phyloP scores from a whole-genome alignment of 2,888 invertebrate genomes.

The Euplexia lucipara region DNA sequence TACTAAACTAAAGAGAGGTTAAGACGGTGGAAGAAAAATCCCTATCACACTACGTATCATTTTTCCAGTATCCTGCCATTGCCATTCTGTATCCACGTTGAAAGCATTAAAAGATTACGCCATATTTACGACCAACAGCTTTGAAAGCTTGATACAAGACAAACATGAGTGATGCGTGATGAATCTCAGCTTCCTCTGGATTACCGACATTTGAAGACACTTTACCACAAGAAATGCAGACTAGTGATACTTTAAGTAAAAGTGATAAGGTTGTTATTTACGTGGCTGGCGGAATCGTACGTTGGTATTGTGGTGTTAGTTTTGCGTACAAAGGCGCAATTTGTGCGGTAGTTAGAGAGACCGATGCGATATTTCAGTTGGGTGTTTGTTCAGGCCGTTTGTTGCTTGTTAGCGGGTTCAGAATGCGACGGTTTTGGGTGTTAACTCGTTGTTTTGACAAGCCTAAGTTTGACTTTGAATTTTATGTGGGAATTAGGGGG shows the following conservation, averaged over 20 bases:
- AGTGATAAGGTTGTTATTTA: constrained; percentile 48
- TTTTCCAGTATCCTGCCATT: constrained; percentile 24
- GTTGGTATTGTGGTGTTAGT: constrained; percentile 68
- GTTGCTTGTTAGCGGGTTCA: constrained; percentile 65
- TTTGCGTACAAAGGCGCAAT: constrained; percentile 76
- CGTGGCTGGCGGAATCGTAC: constrained; percentile 43
- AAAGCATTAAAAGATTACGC: constrained; percentile 63
- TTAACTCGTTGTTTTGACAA: constrained; percentile 67
- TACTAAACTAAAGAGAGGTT: not conserved
- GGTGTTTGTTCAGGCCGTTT: constrained; percentile 75
- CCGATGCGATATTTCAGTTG: constrained; percentile 72
- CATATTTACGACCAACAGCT: constrained; percentile 49
- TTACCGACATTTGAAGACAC: constrained; percentile 58
- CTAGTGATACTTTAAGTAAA: not conserved
- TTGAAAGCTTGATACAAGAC: constrained; percentile 48
- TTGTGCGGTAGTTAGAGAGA: constrained; percentile 73
- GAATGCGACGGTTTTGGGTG: constrained; percentile 61
- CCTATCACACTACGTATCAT: constrained; percentile 7
- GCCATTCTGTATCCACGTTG: constrained; percentile 53
- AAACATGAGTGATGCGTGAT: constrained; percentile 63
- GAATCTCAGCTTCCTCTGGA: constrained; percentile 70
- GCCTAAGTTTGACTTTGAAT: constrained; percentile 49
- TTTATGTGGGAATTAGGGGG: constrained; percentile 44
- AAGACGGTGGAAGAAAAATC: not conserved
- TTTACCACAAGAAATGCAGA: not conserved